Evolutionary conservation across 2,888 invertebrate species (phyloP), one percentile per base, ranked within the genome.

Genomic region (Sisyra nigra): DNA sequence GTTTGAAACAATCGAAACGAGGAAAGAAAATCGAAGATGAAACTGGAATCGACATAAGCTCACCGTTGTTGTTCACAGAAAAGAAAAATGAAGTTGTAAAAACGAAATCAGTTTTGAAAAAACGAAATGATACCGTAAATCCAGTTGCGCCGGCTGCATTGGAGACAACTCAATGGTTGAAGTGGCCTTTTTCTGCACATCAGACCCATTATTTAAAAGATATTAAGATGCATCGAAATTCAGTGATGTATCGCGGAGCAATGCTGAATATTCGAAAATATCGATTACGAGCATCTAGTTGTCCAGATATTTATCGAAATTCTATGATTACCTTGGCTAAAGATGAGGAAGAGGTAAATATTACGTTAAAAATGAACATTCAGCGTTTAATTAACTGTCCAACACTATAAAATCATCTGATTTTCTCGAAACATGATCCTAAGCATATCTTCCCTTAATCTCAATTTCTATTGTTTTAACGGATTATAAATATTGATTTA

Each of bases 231-330:
- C 84, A 84, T 51, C 68, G 85, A 48, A 85, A 83, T 55, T 85
- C 85, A 0, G 77, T 89, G 49, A 83, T 87, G 60, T 87, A 88
- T 59, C 76, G 88, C 38, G 86, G 85, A 35, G 87, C 88, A 4
- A 80, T 87, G 67, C 62, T 89, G 44, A 87, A 84, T 58, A 80
- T 83, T 44, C 80, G 80, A 53, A 76, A 82, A 48, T 89, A 89
- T 60, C 72, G 80, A 43, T 62, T 89, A 46, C 72, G 83, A 48
- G 88, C 91, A 1, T 87, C 86, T 2, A 91, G 91, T 36, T 92
- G 92, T 59, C 93, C 93, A 0, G 83, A 93, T 62, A 87, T 93
- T 53, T 87, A 79, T 56, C 74, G 83, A 52, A 86, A 86, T 57
- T 87, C 86, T n/a, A 86, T 87, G 82, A 81, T 83, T 39, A 83